These are phyloP conservation scores for Ferdinandea cuprea DNA, from an alignment of 2,888 invertebrate species.

Conservation along the genomic window DNA sequence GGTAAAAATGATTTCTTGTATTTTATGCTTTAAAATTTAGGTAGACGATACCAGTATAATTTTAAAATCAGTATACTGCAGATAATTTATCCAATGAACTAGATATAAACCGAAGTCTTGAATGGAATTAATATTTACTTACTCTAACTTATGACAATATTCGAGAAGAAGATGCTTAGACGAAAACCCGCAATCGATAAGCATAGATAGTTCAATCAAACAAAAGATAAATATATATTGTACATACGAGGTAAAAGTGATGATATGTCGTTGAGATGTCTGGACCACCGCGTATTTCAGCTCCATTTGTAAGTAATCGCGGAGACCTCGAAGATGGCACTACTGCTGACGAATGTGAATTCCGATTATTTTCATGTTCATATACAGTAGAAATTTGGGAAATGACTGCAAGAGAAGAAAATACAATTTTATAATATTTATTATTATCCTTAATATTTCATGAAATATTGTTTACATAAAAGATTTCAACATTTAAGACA, in stretches of 20 bases:
- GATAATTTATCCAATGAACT: constrained; percentile 44
- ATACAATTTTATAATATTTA: background rate
- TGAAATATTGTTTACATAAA: too few relatives aligned
- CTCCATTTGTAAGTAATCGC: constrained; percentile 80
- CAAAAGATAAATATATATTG: constrained; percentile 30
- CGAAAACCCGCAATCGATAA: constrained; percentile 37
- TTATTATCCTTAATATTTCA: too few relatives aligned
- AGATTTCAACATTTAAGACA: too few relatives aligned
- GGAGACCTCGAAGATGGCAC: constrained; percentile 81
- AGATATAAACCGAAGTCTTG: constrained; percentile 49
- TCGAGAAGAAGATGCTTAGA: constrained; percentile 46
- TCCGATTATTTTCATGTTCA: constrained; percentile 80
- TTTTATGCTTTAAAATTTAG: constrained; percentile 27
- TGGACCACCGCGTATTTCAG: background rate
- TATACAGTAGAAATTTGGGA: constrained; percentile 80
- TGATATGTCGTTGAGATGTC: constrained; percentile 10
- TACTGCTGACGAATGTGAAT: constrained; percentile 78
- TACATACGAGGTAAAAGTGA: constrained; percentile 28
- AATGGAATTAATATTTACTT: constrained; percentile 59
- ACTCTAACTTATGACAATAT: constrained; percentile 50
- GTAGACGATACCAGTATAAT: constrained; percentile 53
- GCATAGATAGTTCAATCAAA: constrained; percentile 45
- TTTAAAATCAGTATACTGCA: constrained; percentile 36
- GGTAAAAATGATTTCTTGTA: constrained; percentile 38
- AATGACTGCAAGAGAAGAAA: constrained; percentile 77